Conservation (phyloP, 2,113 vertebrate species). For the Papio anubis region DNA sequence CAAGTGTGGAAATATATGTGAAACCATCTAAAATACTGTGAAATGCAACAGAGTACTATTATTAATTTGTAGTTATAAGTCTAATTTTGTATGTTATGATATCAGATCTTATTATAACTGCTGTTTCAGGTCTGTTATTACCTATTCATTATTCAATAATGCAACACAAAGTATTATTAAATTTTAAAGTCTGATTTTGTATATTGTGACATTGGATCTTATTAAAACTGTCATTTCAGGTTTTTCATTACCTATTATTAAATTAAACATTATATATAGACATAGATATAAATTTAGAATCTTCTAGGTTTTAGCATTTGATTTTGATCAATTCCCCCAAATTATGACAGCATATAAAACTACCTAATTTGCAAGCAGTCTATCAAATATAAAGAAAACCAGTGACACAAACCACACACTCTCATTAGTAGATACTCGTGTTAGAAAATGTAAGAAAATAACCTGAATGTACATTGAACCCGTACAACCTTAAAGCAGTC, state of each 20-base stretch:
- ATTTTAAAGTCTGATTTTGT: not conserved
- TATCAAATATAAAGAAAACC: not conserved
- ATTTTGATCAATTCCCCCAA: not conserved
- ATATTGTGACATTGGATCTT: not conserved
- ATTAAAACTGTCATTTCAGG: not conserved
- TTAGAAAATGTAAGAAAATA: not conserved
- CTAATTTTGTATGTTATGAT: not conserved
- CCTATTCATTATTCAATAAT: not conserved
- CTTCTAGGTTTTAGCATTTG: not conserved
- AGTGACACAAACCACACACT: not conserved
- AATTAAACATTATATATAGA: not conserved
- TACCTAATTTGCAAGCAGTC: not conserved
- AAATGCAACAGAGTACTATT: not conserved
- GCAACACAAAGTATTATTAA: not conserved
- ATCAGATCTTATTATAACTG: not conserved
- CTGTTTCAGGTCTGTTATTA: not conserved
- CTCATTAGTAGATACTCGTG: not conserved
- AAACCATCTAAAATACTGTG: not conserved
- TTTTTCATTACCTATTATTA: not conserved
- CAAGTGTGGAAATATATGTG: not conserved
- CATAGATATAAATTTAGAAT: not conserved
- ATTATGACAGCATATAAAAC: not conserved
- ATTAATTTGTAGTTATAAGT: conserved; percentile 6
- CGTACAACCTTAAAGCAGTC: not conserved
- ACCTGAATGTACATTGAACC: not conserved